Conservation (phyloP, 2,113 vertebrate species). For the Tragulus kanchil region DNA sequence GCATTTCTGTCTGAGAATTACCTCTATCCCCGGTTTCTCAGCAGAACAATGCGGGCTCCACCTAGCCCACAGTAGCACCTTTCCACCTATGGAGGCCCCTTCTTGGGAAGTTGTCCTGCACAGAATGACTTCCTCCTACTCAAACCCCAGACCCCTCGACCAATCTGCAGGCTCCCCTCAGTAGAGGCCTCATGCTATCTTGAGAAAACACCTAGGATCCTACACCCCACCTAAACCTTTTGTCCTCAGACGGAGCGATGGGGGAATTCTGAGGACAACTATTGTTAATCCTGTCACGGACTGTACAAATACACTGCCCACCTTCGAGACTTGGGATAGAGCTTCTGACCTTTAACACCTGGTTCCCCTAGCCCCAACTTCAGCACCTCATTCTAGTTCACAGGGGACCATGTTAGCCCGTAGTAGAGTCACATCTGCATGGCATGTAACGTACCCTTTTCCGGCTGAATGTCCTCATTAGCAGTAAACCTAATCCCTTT, state of each 20-base stretch:
- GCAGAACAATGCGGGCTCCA: not conserved
- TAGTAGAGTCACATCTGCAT: constrained; percentile 26
- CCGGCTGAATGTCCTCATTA: constrained; percentile 95
- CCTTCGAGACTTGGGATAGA: not conserved
- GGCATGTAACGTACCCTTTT: constrained; percentile 93
- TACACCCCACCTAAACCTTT: not conserved
- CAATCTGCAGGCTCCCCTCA: not conserved
- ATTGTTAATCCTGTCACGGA: not conserved
- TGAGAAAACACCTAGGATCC: not conserved
- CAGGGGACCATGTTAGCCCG: constrained; percentile 60
- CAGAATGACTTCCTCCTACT: not conserved
- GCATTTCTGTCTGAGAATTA: constrained; percentile 23
- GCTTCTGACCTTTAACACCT: constrained; percentile 14
- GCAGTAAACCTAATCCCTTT: constrained; percentile 98
- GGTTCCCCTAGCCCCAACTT: not conserved
- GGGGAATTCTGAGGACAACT: constrained; percentile 16
- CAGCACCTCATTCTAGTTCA: constrained; percentile 47
- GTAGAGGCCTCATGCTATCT: not conserved
- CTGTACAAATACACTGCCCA: not conserved
- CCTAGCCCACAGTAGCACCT: not conserved
- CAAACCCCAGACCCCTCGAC: not conserved
- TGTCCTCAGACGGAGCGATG: not conserved
- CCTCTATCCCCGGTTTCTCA: not conserved
- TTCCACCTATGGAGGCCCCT: not conserved
- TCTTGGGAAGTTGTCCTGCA: not conserved